Conservation (phyloP, 2,888 invertebrate species). For the Entomobrya multifasciata region DNA sequence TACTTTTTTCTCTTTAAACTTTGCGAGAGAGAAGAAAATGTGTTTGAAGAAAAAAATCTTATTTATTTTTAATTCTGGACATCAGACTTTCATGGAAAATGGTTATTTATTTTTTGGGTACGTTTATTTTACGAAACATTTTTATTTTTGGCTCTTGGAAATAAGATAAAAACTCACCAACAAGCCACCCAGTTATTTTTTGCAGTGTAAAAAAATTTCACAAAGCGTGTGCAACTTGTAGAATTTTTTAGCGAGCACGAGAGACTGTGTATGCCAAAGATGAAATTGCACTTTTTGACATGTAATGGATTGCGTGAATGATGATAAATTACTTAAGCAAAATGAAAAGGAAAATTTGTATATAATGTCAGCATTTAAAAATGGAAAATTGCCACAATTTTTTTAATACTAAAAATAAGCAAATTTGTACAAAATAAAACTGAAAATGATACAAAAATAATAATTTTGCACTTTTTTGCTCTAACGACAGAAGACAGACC, state of each 20-base stretch:
- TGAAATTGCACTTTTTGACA: neutral
- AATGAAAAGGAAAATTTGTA: neutral
- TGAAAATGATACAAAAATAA: neutral
- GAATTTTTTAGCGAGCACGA: neutral
- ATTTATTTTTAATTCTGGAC: no score
- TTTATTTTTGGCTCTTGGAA: no score
- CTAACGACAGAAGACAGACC: conserved; percentile 64
- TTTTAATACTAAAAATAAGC: neutral
- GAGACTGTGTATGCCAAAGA: neutral
- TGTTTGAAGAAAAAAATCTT: no score
- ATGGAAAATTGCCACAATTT: neutral
- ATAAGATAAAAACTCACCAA: conserved; percentile 10
- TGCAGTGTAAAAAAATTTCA: no score
- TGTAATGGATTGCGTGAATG: no score
- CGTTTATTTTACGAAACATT: no score
- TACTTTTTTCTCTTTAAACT: no score
- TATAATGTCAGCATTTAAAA: neutral
- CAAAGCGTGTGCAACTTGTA: no score
- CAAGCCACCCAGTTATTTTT: neutral
- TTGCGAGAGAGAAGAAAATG: no score
- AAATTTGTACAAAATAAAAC: neutral
- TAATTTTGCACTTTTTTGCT: neutral
- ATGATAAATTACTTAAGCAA: no score
- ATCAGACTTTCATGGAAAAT: no score
- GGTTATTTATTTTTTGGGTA: no score